Evolutionary conservation across 2,888 invertebrate species (phyloP).

Genomic region (Dendrolimus houi): DNA sequence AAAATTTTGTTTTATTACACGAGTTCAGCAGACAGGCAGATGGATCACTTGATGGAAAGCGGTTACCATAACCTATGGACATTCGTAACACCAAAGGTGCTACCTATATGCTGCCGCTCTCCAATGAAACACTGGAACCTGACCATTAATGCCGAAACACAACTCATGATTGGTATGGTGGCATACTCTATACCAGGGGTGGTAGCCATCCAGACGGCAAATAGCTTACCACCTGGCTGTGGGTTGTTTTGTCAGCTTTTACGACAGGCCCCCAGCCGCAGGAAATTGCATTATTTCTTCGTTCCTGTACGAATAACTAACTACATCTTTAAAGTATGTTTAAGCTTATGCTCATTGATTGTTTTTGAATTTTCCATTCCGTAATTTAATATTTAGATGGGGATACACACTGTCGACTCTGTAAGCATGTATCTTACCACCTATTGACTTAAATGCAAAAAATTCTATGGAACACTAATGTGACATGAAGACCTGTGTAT

Average conservation of each 20-base stretch:
- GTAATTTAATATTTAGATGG: too few species aligned
- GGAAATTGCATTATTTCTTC: background rate
- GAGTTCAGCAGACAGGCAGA: background rate
- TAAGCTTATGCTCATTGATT: too few species aligned
- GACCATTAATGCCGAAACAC: background rate
- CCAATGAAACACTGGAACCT: background rate
- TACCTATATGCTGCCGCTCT: background rate
- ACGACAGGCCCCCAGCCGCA: background rate
- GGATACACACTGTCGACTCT: too few species aligned
- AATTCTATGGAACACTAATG: too few species aligned
- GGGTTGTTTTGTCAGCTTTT: background rate
- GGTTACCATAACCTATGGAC: background rate
- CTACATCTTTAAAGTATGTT: too few species aligned
- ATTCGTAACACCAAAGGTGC: background rate
- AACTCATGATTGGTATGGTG: background rate
- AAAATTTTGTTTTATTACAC: background rate
- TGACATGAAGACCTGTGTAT: too few species aligned
- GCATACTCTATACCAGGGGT: background rate
- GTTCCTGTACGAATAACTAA: background rate
- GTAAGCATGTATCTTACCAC: too few species aligned
- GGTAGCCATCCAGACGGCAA: background rate
- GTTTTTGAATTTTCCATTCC: too few species aligned
- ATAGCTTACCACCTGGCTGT: background rate
- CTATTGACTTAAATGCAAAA: too few species aligned
- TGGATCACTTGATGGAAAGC: background rate